These are phyloP conservation scores for Caenorhabditis panamensis DNA, from an alignment of 2,888 invertebrate genomes.

Conservation along the genomic window DNA sequence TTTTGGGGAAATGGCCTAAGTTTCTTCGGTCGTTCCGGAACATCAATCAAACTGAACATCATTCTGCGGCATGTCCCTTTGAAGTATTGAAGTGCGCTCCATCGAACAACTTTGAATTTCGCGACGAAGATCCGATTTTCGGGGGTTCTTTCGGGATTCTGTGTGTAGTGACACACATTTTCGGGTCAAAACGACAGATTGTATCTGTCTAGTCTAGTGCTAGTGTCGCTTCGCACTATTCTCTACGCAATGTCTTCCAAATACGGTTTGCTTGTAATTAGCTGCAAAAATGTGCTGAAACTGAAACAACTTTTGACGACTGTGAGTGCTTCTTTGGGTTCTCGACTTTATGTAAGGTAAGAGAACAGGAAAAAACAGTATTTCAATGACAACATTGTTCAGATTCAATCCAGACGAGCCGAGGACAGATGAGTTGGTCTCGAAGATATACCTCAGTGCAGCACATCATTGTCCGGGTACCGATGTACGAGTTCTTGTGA, in stretches of 20 bases:
- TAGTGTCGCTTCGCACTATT: neutral
- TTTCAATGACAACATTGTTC: too few species aligned
- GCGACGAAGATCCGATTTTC: too few species aligned
- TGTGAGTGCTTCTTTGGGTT: slow-evolving; percentile 57
- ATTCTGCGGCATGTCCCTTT: too few species aligned
- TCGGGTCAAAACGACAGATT: neutral
- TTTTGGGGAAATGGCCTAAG: too few species aligned
- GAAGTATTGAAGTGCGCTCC: too few species aligned
- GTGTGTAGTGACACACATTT: neutral
- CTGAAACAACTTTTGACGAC: slow-evolving; percentile 55
- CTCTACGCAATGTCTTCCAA: slow-evolving; percentile 14
- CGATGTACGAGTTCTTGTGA: slow-evolving; percentile 75
- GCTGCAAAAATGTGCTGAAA: slow-evolving; percentile 49
- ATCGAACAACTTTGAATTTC: too few species aligned
- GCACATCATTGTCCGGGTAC: slow-evolving; percentile 68
- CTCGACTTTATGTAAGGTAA: slow-evolving; percentile 69
- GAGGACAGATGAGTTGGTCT: slow-evolving; percentile 32
- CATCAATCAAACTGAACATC: too few species aligned
- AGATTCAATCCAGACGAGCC: slow-evolving; percentile 33
- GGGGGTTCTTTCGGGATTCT: neutral
- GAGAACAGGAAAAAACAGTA: neutral
- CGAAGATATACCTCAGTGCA: slow-evolving; percentile 70
- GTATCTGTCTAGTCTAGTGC: neutral
- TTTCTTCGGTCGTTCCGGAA: too few species aligned
- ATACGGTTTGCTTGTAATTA: slow-evolving; percentile 62